Evolutionary conservation across 2,113 vertebrate species (phyloP), one percentile per base, ranked within the genome.

Genomic region (Junco hyemalis): DNA sequence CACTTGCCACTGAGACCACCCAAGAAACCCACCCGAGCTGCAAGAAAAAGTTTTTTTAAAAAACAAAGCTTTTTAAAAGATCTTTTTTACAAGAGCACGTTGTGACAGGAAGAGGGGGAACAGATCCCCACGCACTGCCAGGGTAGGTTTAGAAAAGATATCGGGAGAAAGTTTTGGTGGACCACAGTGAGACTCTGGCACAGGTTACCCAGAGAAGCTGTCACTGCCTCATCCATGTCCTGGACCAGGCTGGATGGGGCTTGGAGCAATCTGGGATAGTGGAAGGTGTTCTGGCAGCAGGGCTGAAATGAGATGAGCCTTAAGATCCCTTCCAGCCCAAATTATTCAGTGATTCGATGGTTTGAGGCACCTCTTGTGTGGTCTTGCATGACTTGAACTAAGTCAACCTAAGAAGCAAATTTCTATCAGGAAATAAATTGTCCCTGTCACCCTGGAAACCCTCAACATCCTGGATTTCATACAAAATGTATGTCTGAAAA

Each of bases 401-500:
- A 50, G 22, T n/a, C 59, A 77, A 2, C 0, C 0, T 0, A 85
- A 42, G 38, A 63, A 20, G 35, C 3, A 35, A 44, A 48, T 38
- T 64, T 29, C 1, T 44, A 23, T 16, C 51, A 31, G 40, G 9
- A 9, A 8, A 72, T n/a, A 64, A 93, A 68, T 7, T 28, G 40
- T 15, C 26, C 29, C 65, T 35, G 36, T n/a, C 50, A 65, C 50
- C 53, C 53, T 2, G 4, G 44, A 85, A 79, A 60, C 5, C 31
- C 48, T 31, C 25, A 29, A 22, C 5, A 35, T 4, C 38, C 29
- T 40, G 40, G 21, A 71, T 44, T 84, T 38, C 23, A 14, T 18
- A 12, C 0, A 33, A 84, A 74, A 51, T 0, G 0, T 11, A 48
- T 0, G 0, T 36, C 36, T 20, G 26, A 25, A 81, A 53, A 42